These are phyloP conservation scores for Acromyrmex echinatior DNA, from an alignment of 1,140 invertebrate genomes.

Conservation along the genomic window DNA sequence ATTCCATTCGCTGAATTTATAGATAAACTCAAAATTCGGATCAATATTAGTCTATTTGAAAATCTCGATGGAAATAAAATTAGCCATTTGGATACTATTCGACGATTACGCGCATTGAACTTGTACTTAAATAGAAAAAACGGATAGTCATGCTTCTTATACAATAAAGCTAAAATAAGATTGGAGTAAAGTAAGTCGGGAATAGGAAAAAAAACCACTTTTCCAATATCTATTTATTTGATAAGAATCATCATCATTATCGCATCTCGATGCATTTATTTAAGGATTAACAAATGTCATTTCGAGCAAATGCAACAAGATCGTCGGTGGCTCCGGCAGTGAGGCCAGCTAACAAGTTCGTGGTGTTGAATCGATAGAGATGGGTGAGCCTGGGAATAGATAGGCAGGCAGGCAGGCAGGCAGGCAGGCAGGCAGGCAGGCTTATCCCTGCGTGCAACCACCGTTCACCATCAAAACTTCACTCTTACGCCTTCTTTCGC, in stretches of 20 bases:
- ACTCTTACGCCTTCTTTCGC: slow-evolving; percentile 41
- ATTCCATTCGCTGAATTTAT: slow-evolving; percentile 9
- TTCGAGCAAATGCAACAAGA: slow-evolving; percentile 30
- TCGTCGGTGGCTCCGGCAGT: slow-evolving; percentile 50
- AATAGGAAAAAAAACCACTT: too few species aligned
- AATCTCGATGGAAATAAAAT: slow-evolving; percentile 7
- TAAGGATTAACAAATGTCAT: slow-evolving; percentile 38
- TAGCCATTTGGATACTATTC: background rate
- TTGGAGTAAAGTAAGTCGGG: background rate
- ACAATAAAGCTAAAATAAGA: background rate
- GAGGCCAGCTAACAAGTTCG: slow-evolving; percentile 85
- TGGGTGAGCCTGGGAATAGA: slow-evolving; percentile 71
- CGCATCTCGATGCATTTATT: slow-evolving; percentile 2
- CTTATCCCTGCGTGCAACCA: slow-evolving; percentile 46
- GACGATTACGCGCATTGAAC: slow-evolving; percentile 29
- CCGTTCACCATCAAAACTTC: slow-evolving; percentile 23
- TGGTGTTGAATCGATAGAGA: slow-evolving; percentile 85
- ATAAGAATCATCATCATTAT: slow-evolving; percentile 13
- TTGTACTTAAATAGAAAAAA: slow-evolving; percentile 14
- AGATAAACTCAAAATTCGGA: background rate
- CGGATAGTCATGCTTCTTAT: background rate
- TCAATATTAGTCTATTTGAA: slow-evolving; percentile 19
- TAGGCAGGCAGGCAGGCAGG: slow-evolving; percentile 16
- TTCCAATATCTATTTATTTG: background rate
- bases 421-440: slow-evolving; percentile 21